A percentile compares a stretch with the other conserved stretches of the same genome.
Evolutionary conservation across 2,888 invertebrate species (phyloP).

Genomic region (Mesoligia furuncula): DNA sequence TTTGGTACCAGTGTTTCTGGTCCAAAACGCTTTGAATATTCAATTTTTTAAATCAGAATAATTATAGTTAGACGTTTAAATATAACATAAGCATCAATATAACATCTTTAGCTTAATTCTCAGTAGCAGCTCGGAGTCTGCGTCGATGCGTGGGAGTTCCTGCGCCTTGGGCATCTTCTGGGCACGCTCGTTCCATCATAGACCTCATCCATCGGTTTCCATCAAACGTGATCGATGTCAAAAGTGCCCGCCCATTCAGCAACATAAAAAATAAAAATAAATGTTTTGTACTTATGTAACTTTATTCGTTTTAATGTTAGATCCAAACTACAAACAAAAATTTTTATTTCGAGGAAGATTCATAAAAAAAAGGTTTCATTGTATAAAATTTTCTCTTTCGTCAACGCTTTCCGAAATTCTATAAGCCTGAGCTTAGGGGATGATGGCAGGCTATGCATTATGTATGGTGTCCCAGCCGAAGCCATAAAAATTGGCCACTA

Average conservation of each 20-base stretch:
- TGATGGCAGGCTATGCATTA: constrained; percentile 56
- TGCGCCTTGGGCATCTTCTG: no score
- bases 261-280: no score
- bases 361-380: constrained; percentile 11
- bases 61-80: no score
- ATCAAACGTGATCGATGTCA: no score
- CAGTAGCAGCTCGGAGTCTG: neutral
- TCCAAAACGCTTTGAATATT: neutral
- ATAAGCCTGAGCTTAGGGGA: constrained; percentile 54
- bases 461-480: constrained; percentile 51
- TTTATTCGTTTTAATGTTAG: neutral
- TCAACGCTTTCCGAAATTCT: constrained; percentile 45
- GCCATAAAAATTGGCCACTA: constrained; percentile 61
- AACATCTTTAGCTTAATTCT: no score
- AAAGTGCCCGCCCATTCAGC: no score
- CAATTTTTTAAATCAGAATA: no score
- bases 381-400: constrained; percentile 28
- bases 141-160: no score
- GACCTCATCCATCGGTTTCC: no score
- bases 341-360: constrained; percentile 2
- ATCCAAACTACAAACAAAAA: constrained; percentile 9
- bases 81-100: no score
- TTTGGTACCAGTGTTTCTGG: neutral
- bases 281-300: neutral
- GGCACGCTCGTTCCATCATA: no score